Conservation (phyloP, 2,113 vertebrate genomes). For the Rhadina sibilatrix region DNA sequence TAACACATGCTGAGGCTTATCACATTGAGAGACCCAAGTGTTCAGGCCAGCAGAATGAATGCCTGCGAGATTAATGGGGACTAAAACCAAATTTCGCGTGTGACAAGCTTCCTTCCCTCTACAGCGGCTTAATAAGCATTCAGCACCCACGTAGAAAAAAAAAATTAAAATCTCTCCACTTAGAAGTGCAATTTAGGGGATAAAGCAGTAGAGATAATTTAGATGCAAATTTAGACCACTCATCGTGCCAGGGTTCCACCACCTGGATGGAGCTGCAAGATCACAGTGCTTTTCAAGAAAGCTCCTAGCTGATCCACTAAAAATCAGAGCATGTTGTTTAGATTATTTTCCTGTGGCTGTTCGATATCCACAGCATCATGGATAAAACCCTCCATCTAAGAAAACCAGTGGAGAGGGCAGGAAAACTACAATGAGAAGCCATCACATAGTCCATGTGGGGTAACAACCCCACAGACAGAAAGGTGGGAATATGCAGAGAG, state of each 20-base stretch:
- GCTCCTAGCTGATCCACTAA: neutral
- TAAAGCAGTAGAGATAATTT: neutral
- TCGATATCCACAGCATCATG: neutral
- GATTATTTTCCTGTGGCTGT: neutral
- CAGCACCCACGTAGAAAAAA: neutral
- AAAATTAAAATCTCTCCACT: neutral
- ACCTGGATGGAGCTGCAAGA: neutral
- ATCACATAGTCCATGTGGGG: neutral
- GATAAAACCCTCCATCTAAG: neutral
- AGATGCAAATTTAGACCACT: neutral
- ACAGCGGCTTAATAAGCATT: neutral
- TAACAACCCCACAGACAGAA: neutral
- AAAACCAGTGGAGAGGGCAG: fast-evolving
- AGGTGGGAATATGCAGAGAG: neutral
- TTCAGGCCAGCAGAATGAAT: neutral
- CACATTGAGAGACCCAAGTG: neutral
- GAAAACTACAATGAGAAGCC: neutral
- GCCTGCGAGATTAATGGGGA: neutral
- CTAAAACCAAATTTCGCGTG: neutral
- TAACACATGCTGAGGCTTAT: neutral
- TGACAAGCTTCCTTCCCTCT: neutral
- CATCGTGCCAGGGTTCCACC: neutral
- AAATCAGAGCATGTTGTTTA: neutral
- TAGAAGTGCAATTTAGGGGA: neutral
- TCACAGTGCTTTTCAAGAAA: neutral